Base-by-base conservation (phyloP, 2,113 vertebrate species). In the Clarias batrachus region DNA sequence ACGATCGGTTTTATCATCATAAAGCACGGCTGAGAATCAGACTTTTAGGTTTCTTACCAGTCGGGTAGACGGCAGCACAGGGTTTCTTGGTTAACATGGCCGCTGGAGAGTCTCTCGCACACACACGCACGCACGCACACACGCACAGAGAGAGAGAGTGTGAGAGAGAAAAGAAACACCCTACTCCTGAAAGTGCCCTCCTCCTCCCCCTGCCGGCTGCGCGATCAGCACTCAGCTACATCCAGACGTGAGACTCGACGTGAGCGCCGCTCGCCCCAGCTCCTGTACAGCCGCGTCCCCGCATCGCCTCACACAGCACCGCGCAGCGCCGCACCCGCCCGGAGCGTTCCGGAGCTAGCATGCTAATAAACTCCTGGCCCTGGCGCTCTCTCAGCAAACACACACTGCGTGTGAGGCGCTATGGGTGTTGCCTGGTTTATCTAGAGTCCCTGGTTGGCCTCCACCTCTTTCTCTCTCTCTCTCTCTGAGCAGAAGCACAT, bases 31-130 rank as follows among this genome's bases (percentile, higher is more conserved):
- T 66, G 88, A 81, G 78, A 87, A 82, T 87, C 57, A 65, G 9
- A 84, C 1, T 85, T 85, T 82, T 11, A 37, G 80, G 83, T 85
- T 87, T 82, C 97, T 98, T 95, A 98, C 97, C 97, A 91, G 95
- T 95, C 87, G 95, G 96, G 92, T 95, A 96, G 93, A 95, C 93
- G 89, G 94, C 92, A 93, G 95, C 91, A 93, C 95, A 95, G 94
- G 97, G 94, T 94, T 98, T 98, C 96, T 97, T 97, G 94, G 96
- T 96, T 96, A 98, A 98, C 97, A 98, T 98, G 97, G 97, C 97
- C 96, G 97, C 97, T 96, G 94, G 90, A 92, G 92, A 92, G 89
- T 83, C 91, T 88, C 33, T 37, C 33, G 3, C 33, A 90, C 92
- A 93, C 90, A 89, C 91, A 88, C 62, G 21, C 78, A 33, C 77